Percentiles rank a stretch among this genome's conserved stretches.
Conservation (phyloP, 2,888 invertebrate species). For the Mythimna ferrago region DNA sequence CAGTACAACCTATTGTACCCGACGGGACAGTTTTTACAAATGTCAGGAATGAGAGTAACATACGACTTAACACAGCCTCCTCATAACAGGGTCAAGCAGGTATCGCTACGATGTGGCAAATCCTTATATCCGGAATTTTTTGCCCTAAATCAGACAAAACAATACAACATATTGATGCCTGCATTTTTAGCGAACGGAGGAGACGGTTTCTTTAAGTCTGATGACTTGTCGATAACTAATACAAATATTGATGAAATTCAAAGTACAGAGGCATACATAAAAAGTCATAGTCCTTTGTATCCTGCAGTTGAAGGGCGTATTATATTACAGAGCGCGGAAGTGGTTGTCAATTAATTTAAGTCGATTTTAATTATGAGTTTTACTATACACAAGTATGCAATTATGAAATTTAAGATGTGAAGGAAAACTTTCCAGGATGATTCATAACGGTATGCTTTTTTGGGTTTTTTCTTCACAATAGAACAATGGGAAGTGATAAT, state of each 20-base stretch:
- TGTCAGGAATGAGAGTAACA: conserved; percentile 94
- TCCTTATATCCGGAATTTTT: conserved; percentile 92
- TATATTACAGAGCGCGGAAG: conserved; percentile 68
- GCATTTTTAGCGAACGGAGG: conserved; percentile 94
- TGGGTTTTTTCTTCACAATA: background rate
- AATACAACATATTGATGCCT: conserved; percentile 92
- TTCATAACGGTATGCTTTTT: background rate
- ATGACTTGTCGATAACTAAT: conserved; percentile 69
- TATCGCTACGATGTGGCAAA: conserved; percentile 92
- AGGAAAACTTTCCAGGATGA: background rate
- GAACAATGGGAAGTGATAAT: background rate
- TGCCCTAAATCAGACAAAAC: conserved; percentile 85
- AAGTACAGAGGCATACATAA: conserved; percentile 90
- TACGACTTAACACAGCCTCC: conserved; percentile 92
- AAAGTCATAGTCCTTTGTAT: conserved; percentile 91
- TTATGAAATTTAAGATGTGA: background rate
- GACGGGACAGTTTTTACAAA: conserved; percentile 95
- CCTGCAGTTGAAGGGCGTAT: conserved; percentile 93
- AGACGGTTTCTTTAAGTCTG: conserved; percentile 92
- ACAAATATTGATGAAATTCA: conserved; percentile 76
- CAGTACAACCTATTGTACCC: conserved; percentile 82
- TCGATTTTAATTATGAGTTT: background rate
- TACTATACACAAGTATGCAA: conserved; percentile 9
- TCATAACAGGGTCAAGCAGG: conserved; percentile 92
- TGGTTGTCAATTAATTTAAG: conserved; percentile 58